phyloP scores from a whole-genome alignment of 2,888 invertebrate genomes.

The Flexamia atlantica region DNA sequence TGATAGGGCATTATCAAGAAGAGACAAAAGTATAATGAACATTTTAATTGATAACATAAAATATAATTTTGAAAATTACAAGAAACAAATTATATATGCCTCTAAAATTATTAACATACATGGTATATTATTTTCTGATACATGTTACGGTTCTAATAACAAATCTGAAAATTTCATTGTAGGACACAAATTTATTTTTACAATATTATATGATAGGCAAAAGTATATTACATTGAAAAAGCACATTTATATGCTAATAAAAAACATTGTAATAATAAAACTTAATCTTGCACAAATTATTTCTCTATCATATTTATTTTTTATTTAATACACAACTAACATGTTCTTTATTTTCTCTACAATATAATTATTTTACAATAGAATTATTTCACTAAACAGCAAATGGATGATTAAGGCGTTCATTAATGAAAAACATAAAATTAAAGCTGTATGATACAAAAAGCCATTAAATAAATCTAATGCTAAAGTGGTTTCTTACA shows the following conservation, averaged over 20 bases:
- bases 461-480: background rate
- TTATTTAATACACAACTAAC: background rate
- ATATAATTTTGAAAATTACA: conserved; percentile 21
- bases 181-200: background rate
- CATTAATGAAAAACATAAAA: background rate
- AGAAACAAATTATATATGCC: background rate
- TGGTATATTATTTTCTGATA: conserved; percentile 5
- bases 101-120: conserved; percentile 4
- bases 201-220: background rate
- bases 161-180: background rate
- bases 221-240: background rate
- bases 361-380: conserved; percentile 15
- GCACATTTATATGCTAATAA: conserved; percentile 4
- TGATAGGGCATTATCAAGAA: no score
- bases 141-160: background rate
- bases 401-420: background rate
- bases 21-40: conserved; percentile 13
- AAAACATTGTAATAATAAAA: background rate
- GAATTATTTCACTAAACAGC: conserved; percentile 32
- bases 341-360: background rate
- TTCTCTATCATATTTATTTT: background rate
- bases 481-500: background rate
- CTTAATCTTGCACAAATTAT: background rate
- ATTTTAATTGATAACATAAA: conserved; percentile 30
- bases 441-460: background rate